phyloP scores from a whole-genome alignment of 1,140 invertebrate genomes.

The Pogonomyrmex californicus region DNA sequence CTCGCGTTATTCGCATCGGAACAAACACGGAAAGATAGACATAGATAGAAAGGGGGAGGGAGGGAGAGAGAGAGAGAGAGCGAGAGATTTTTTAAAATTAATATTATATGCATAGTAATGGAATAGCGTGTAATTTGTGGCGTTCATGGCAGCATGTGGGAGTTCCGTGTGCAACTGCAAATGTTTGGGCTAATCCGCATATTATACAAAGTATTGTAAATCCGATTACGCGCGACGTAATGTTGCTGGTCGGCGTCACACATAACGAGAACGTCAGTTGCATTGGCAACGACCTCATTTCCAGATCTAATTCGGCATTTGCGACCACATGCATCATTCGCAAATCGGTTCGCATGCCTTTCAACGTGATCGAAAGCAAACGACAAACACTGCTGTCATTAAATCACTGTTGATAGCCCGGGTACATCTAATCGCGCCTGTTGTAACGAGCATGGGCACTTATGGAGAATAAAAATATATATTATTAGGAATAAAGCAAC shows the following conservation, averaged over 20 bases:
- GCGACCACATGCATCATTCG: constrained; percentile 59
- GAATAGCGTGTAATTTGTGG: constrained; percentile 53
- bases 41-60: not conserved
- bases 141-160: not conserved
- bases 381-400: constrained; percentile 58
- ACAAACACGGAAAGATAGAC: not conserved
- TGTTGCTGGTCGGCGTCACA: constrained; percentile 48
- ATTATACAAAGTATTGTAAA: constrained; percentile 65
- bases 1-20: constrained; percentile 12
- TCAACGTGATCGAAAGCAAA: constrained; percentile 60
- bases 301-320: constrained; percentile 63
- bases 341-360: constrained; percentile 56
- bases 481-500: not conserved
- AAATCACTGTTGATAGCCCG: constrained; percentile 49
- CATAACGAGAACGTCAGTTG: constrained; percentile 61
- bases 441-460: not conserved
- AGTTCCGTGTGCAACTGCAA: constrained; percentile 44
- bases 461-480: not conserved
- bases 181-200: constrained; percentile 64
- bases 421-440: not conserved
- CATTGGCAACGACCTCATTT: constrained; percentile 63
- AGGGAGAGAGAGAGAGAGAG: not conserved
- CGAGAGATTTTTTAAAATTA: constrained; percentile 47
- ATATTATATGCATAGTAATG: constrained; percentile 37
- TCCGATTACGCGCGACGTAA: constrained; percentile 63